Base-by-base conservation (phyloP, 2,888 invertebrate species). In the Synergus japonicus region DNA sequence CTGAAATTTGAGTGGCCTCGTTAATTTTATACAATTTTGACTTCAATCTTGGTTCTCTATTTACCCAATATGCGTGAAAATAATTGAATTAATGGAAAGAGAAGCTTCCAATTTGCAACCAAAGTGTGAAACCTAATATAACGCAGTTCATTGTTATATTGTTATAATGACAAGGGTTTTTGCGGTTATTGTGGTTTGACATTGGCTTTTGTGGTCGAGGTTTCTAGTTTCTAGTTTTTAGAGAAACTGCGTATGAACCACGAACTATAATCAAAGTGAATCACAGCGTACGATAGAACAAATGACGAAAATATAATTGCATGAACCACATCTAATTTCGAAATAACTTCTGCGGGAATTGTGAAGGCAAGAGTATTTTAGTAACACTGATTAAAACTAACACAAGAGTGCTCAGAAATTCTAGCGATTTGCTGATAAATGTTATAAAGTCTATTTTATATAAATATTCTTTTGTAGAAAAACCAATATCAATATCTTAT, bases 221-320 rank as follows among this genome's bases (percentile, higher is more conserved):
- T 49, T 49, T 69, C 69, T 22, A 49, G 69, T 69, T 69, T 69
- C 69, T 66, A 29, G 54, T 54, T 8, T n/a, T 18, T 67, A 22
- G 29, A 29, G 69, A 49, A 69, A 69, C 46, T 69, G 8, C 49
- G 69, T 66, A 69, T 69, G 8, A 67, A 67, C 22, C 22, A 22
- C 67, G 69, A 69, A 69, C 29, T 69, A 7, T 67, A 67, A 67
- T 46, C 22, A 69, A 49, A 69, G 46, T 49, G 49, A 49, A 49
- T 69, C 69, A 69, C 15, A 46, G 13, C 43, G 41, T 69, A 46
- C 29, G 29, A 69, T 69, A 49, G 29, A 46, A 46, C 69, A 29
- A 49, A 49, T 69, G 49, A 49, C 49, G 29, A 69, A 69, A 69
- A 69, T 69, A 69, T 67, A 67, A 69, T 69, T 69, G 69, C 69